Evolutionary conservation across 2,888 invertebrate species (phyloP), one percentile per base, ranked within the genome.

Genomic region (Lochmaea capreae): DNA sequence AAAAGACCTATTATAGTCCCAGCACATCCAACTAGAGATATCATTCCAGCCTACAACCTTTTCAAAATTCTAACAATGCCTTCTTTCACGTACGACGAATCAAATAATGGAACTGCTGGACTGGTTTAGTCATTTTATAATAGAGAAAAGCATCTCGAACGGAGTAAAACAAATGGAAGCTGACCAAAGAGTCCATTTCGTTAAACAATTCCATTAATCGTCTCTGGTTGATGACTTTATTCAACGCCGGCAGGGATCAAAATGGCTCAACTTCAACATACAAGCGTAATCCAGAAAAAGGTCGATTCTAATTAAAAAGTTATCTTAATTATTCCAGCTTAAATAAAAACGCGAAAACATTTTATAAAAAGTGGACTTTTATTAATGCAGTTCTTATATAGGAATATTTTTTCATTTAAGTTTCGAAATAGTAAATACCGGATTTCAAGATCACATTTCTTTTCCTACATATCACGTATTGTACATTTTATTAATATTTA

Each of bases 161-260:
- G n/a, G 42, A n/a, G 62, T 12, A 16, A 42, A 62, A 39, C 16
- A 42, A 62, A 42, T 16, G 16, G 39, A 42, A 62, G 62, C n/a
- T 62, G 62, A 62, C 42, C 62, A 42, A 16, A 62, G n/a, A 62
- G 39, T 62, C 62, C 39, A 39, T 62, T 62, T 62, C 42, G 62
- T 33, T 62, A 39, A 62, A 39, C 62, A 42, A 62, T 42, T 33
- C 39, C 62, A 62, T 62, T 62, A 62, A 62, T 62, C 62, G 42
- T n/a, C 16, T 62, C 10, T 16, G 42, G 62, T 33, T 16, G 42
- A 42, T 42, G 42, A n/a, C 42, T 39, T 62, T 62, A 62, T 62
- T 39, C 39, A 16, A 16, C 42, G 62, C 62, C 42, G 42, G 42
- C 3, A 11, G 9, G 42, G 62, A 14, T 62, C 39, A 62, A 42